Percentiles rank a stretch among this genome's conserved stretches.
These are phyloP conservation scores for Scalopus aquaticus DNA, from an alignment of 2,113 vertebrate species.

Conservation along the genomic window DNA sequence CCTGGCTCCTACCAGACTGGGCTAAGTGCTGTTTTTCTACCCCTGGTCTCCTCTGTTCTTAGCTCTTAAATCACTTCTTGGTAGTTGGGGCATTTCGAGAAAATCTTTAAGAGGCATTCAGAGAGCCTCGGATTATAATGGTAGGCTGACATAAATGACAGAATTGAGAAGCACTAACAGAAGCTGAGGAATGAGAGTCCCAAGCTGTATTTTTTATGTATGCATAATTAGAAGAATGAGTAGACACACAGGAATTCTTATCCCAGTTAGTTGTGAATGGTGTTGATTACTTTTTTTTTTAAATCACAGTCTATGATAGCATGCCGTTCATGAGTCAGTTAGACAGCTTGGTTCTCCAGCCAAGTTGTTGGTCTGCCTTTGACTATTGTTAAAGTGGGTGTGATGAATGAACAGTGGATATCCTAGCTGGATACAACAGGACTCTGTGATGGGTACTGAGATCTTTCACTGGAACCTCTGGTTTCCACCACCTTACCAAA, in stretches of 20 bases:
- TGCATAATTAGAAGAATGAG: not conserved
- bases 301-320: not conserved
- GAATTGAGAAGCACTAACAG: not conserved
- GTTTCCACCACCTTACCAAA: not conserved
- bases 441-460: not conserved
- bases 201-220: not conserved
- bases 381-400: not conserved
- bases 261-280: not conserved
- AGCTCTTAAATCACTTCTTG: not conserved
- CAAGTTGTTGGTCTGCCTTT: not conserved
- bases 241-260: not conserved
- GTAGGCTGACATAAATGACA: not conserved
- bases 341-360: not conserved
- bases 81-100: not conserved
- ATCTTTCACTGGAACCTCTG: not conserved
- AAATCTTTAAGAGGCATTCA: not conserved
- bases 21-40: not conserved
- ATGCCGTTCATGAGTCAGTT: not conserved
- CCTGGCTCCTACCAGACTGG: not conserved
- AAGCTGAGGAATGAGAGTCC: not conserved
- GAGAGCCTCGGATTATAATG: not conserved
- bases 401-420: not conserved
- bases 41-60: not conserved
- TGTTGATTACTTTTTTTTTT: not conserved
- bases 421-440: not conserved